Conservation (phyloP, 2,888 invertebrate species). For the Dryomyza anilis region DNA sequence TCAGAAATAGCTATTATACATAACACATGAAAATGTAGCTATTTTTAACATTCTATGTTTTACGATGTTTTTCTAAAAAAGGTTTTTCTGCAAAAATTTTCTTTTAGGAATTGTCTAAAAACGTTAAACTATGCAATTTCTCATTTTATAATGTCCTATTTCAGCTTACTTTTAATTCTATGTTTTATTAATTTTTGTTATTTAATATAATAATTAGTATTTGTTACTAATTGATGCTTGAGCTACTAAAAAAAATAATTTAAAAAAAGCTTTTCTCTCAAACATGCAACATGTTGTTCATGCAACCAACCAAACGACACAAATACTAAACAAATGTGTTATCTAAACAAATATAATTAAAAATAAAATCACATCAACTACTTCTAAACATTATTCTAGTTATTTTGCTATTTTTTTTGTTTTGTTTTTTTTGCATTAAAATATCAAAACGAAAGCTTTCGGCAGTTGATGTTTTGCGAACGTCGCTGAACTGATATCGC, state of each 20-base stretch:
- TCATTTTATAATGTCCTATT: no score
- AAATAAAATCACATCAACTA: not conserved
- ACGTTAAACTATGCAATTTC: no score
- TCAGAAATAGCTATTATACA: no score
- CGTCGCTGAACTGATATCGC: not conserved
- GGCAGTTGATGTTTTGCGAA: not conserved
- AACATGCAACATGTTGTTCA: not conserved
- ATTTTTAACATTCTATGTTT: no score
- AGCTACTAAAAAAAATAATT: no score
- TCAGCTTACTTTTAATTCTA: not conserved
- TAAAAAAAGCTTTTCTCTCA: no score
- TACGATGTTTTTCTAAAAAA: no score
- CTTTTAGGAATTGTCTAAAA: no score
- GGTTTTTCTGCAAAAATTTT: no score
- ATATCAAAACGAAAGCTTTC: no score
- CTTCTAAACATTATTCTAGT: not conserved
- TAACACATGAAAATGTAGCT: no score
- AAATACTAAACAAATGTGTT: not conserved
- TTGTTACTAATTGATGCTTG: no score
- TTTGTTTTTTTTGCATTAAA: not conserved
- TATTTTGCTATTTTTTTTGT: not conserved
- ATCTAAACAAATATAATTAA: not conserved
- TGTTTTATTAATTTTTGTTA: not conserved
- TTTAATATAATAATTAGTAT: not conserved
- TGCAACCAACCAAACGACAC: not conserved